Conservation (phyloP, 2,113 vertebrate genomes). For the Gallinago undulata region DNA sequence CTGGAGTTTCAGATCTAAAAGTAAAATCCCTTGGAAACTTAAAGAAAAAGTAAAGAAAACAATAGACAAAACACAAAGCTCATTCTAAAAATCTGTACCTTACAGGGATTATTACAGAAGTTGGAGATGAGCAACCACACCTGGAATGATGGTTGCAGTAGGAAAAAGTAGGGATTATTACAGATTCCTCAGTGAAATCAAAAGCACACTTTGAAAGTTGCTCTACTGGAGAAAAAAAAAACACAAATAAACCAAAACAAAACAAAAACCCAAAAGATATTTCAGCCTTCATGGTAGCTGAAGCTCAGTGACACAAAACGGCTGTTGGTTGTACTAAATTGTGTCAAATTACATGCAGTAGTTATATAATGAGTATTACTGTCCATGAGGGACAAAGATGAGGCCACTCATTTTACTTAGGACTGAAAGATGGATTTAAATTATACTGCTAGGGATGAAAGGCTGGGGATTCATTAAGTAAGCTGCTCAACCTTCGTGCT, state of each 20-base stretch:
- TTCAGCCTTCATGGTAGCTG: neutral
- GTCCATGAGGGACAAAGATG: constrained; percentile 17
- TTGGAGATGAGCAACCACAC: neutral
- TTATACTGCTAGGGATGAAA: constrained; percentile 45
- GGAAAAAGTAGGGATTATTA: neutral
- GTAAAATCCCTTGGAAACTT: neutral
- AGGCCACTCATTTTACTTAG: constrained; percentile 39
- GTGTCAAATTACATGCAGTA: neutral
- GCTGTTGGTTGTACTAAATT: neutral
- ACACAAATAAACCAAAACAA: too few relatives aligned
- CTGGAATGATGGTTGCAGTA: neutral
- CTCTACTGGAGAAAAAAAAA: neutral
- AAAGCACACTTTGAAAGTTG: neutral
- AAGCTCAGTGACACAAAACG: neutral
- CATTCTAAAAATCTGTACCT: neutral
- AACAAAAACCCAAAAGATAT: neutral
- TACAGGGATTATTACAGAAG: neutral
- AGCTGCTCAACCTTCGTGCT: constrained; percentile 37
- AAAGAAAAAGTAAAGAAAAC: neutral
- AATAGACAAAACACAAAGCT: neutral
- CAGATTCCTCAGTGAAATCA: neutral
- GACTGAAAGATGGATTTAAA: constrained; percentile 46
- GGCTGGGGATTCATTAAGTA: constrained; percentile 27
- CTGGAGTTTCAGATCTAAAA: neutral
- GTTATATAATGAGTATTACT: neutral